A percentile compares a stretch with the other conserved stretches of the same genome.
Conservation (phyloP, 2,797 vertebrate species). For the Crocodylus rhombifer region DNA sequence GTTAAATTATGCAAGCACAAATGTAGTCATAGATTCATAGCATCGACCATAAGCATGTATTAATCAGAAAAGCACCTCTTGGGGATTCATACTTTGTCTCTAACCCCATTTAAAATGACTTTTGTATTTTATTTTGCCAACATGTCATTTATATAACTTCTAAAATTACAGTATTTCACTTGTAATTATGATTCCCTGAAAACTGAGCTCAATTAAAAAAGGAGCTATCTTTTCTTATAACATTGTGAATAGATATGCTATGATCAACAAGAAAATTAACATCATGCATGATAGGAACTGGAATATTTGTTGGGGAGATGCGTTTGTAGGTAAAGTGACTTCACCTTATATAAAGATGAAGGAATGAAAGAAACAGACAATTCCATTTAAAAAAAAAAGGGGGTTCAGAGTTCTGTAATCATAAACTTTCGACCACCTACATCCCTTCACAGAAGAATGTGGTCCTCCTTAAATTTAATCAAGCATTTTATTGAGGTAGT, state of each 20-base stretch:
- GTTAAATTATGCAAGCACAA: constrained; percentile 6
- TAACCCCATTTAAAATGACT: too few species aligned
- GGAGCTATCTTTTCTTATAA: background rate
- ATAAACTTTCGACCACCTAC: background rate
- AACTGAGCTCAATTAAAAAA: background rate
- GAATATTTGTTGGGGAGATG: background rate
- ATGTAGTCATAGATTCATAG: background rate
- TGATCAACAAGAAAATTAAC: background rate
- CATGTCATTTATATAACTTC: background rate
- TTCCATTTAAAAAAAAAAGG: background rate
- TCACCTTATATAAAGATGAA: background rate
- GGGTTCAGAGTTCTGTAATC: background rate
- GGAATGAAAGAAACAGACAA: background rate
- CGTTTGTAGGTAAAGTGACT: too few species aligned
- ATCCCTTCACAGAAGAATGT: background rate
- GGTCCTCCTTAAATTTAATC: background rate
- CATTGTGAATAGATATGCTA: background rate
- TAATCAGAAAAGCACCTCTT: too few species aligned
- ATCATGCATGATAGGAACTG: background rate
- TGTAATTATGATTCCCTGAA: constrained; percentile 16
- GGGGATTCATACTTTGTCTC: too few species aligned
- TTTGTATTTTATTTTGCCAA: constrained; percentile 2
- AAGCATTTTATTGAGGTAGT: background rate
- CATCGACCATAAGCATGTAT: too few species aligned
- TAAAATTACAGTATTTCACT: constrained; percentile 3